Conservation (phyloP, 1,140 invertebrate species). For the Trachymyrmex septentrionalis region DNA sequence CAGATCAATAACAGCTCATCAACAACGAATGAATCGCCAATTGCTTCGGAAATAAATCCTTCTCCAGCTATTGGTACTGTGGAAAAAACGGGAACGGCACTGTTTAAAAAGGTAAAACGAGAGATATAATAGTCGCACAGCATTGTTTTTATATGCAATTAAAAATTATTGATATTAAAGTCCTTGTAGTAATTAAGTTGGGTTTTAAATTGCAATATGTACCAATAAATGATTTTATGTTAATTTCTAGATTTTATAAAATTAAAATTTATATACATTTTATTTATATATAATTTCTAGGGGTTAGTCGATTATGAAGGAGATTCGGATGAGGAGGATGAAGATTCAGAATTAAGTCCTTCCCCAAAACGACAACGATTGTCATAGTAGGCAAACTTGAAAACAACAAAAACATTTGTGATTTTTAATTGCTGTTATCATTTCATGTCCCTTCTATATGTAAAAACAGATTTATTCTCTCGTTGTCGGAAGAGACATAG, state of each 20-base stretch:
- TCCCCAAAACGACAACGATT: constrained; percentile 88
- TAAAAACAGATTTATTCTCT: constrained; percentile 59
- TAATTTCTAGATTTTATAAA: not conserved
- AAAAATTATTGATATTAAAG: constrained; percentile 28
- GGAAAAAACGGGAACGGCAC: constrained; percentile 85
- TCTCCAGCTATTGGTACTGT: constrained; percentile 80
- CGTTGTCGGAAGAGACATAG: constrained; percentile 38
- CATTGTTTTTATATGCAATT: not conserved
- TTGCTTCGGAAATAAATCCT: constrained; percentile 85
- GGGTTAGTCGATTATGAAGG: constrained; percentile 98
- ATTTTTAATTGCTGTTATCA: constrained; percentile 69
- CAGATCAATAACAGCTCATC: constrained; percentile 84
- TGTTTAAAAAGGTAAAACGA: constrained; percentile 88
- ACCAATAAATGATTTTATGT: not conserved
- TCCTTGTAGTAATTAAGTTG: constrained; percentile 5
- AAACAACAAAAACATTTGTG: constrained; percentile 67
- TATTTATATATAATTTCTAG: constrained; percentile 87
- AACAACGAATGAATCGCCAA: constrained; percentile 81
- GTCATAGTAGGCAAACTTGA: constrained; percentile 87
- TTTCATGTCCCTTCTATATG: constrained; percentile 64
- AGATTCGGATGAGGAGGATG: constrained; percentile 97
- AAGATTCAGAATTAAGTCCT: constrained; percentile 89
- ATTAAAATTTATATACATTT: constrained; percentile 22
- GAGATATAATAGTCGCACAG: not conserved
- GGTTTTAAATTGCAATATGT: not conserved